Conservation (phyloP, 2,797 vertebrate species). For the Darevskia nairensis region DNA sequence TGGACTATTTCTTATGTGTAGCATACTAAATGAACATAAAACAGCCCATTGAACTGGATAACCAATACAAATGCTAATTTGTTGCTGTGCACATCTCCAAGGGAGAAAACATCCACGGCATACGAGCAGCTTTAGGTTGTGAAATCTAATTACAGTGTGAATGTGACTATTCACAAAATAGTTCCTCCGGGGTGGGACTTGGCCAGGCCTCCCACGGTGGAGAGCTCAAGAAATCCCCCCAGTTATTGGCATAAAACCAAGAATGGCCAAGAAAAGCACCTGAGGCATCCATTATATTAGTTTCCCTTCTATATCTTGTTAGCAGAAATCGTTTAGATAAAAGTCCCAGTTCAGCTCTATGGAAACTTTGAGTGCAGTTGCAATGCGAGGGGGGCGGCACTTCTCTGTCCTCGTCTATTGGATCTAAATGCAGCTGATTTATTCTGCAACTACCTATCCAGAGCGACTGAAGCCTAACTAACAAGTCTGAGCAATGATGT, state of each 20-base stretch:
- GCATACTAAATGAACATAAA: slow-evolving; percentile 21
- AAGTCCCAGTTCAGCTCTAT: neutral
- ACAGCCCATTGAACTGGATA: slow-evolving; percentile 13
- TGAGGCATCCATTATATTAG: neutral
- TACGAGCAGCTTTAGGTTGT: slow-evolving; percentile 8
- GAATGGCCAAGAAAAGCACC: neutral
- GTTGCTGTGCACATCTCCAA: neutral
- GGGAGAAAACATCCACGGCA: neutral
- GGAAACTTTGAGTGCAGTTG: neutral
- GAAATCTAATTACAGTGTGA: slow-evolving; percentile 44
- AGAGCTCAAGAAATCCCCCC: neutral
- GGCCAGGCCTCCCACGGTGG: neutral
- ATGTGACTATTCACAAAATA: slow-evolving; percentile 1
- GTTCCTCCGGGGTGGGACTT: neutral
- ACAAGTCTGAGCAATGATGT: slow-evolving; percentile 30
- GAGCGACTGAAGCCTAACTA: slow-evolving; percentile 5
- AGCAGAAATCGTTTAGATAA: neutral
- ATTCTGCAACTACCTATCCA: slow-evolving; percentile 43
- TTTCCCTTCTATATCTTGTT: slow-evolving; percentile 1
- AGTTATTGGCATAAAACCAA: slow-evolving; percentile 3
- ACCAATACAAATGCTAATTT: slow-evolving; percentile 22
- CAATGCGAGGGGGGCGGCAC: too few relatives aligned
- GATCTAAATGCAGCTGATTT: slow-evolving; percentile 9
- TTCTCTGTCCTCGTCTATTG: neutral
- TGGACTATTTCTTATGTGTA: slow-evolving; percentile 9